These are phyloP conservation scores for Hoplostethus atlanticus DNA, from an alignment of 2,797 vertebrate species.

Conservation along the genomic window DNA sequence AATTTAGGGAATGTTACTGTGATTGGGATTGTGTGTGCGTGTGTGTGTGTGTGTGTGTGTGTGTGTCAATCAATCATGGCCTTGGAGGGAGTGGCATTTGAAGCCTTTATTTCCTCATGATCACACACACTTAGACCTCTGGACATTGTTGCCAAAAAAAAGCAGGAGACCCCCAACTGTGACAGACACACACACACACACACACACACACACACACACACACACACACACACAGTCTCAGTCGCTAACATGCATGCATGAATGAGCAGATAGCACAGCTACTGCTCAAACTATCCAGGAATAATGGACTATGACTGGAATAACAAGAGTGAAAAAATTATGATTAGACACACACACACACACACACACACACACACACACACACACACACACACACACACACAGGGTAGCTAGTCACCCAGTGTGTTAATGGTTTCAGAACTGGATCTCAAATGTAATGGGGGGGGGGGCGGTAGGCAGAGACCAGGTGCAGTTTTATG, in stretches of 20 bases:
- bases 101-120: constrained; percentile 6
- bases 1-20: constrained; percentile 35
- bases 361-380: constrained; percentile 1
- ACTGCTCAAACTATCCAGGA: not conserved
- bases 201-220: not conserved
- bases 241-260: not conserved
- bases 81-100: not conserved
- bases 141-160: constrained; percentile 6
- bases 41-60: constrained; percentile 17
- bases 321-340: not conserved
- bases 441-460: constrained; percentile 15
- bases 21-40: constrained; percentile 15
- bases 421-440: constrained; percentile 16
- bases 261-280: not conserved
- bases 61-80: not conserved
- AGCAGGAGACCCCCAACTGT: constrained; percentile 18
- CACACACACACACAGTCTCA: not conserved
- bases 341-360: too few relatives aligned
- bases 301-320: not conserved
- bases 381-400: constrained; percentile 17
- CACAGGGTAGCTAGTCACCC: constrained; percentile 3
- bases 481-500: constrained; percentile 52
- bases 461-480: not conserved
- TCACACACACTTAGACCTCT: not conserved
- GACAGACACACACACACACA: constrained; percentile 17